Conservation (phyloP, 2,888 invertebrate species). For the Andricus quercusramuli region DNA sequence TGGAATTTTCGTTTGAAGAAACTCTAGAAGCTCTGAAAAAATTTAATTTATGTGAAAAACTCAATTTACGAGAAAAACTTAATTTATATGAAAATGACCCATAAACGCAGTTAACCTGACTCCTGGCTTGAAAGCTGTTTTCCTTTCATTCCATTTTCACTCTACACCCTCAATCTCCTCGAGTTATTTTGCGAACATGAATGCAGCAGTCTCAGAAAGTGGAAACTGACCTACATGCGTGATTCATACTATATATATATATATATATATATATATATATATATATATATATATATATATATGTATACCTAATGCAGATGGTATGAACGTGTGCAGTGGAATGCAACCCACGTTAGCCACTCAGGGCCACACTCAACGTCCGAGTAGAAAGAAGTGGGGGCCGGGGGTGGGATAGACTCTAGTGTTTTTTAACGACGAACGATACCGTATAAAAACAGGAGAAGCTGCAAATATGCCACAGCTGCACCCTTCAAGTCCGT, state of each 20-base stretch:
- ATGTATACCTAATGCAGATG: too few species aligned
- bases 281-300: too few species aligned
- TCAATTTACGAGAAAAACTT: too few species aligned
- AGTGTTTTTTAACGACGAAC: constrained; percentile 32
- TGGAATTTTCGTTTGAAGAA: too few species aligned
- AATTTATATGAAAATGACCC: too few species aligned
- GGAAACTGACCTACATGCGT: constrained; percentile 35
- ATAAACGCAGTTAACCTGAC: neutral
- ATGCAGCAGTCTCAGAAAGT: constrained; percentile 27
- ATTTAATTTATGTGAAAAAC: too few species aligned
- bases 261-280: too few species aligned
- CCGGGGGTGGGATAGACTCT: neutral
- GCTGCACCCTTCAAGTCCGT: constrained; percentile 56
- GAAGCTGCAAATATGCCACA: constrained; percentile 43
- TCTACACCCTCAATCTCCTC: constrained; percentile 8
- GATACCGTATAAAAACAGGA: constrained; percentile 47
- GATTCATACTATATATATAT: too few species aligned
- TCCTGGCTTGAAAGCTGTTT: neutral
- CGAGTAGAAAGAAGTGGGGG: constrained; percentile 16
- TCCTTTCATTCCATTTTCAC: constrained; percentile 22
- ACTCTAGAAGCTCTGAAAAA: too few species aligned
- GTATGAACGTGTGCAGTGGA: too few species aligned
- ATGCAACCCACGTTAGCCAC: too few species aligned
- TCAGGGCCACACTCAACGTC: neutral
- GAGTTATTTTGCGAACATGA: constrained; percentile 26